Evolutionary conservation across 2,797 vertebrate species (phyloP), one percentile per base, ranked within the genome.

Genomic region (Gobionotothen gibberifrons): DNA sequence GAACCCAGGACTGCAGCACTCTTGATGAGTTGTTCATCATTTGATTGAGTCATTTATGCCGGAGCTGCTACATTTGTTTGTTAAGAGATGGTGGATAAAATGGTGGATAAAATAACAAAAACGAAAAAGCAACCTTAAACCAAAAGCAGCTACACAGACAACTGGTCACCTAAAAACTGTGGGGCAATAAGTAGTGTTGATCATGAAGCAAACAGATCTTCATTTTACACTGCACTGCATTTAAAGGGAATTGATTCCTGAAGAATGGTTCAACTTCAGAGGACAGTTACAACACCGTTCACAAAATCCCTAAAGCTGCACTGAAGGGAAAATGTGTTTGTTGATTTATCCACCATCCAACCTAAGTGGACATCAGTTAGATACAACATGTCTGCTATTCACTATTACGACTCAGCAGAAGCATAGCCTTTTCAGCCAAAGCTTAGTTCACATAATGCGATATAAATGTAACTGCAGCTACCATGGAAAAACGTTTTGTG

Each of bases 391-490:
- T 40, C 26, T 11, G 32, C 26, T 11, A 22, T 12, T 48, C n/a
- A 48, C 44, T 0, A 3, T 46, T 61, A 26, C n/a, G 80, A 74
- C 69, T 26, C 19, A 44, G 59, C 54, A 51, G 67, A 32, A 64
- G 46, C 67, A 72, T 81, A 84, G 74, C 76, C 86, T 79, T n/a
- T 22, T 72, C 29, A 78, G 64, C 76, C 60, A 62, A 68, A 80
- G 78, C 26, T 53, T 43, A n/a, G 47, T 56, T 74, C 42, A 62
- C 36, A 49, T 55, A 17, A 70, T 67, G 1, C 62, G 59, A 66
- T 59, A 57, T 68, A 75, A 49, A 66, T 21, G 40, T 48, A 32
- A 62, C 32, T 68, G 57, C 19, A 71, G 62, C 42, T 54, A 75
- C 48, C 9, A 52, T 49, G 43, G 19, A 74, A 69, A 66, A 60